These are phyloP conservation scores for Rosalia funebris DNA, from an alignment of 2,888 invertebrate genomes.

Conservation along the genomic window DNA sequence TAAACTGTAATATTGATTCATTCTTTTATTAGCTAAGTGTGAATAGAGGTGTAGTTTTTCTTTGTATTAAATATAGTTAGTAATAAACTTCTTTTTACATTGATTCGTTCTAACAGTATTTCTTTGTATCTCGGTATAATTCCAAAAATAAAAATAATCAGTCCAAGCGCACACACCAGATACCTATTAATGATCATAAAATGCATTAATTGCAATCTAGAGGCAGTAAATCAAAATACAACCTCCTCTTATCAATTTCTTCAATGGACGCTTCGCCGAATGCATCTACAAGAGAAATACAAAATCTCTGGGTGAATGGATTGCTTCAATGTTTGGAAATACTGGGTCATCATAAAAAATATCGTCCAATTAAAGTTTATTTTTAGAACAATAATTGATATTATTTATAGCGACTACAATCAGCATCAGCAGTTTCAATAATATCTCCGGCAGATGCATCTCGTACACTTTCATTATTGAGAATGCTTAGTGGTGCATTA, in stretches of 20 bases:
- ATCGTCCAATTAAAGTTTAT: constrained; percentile 18
- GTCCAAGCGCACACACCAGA: no score
- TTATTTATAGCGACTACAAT: constrained; percentile 2
- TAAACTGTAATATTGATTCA: no score
- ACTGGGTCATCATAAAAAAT: constrained; percentile 23
- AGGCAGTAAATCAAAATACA: not conserved
- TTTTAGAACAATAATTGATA: constrained; percentile 9
- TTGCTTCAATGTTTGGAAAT: constrained; percentile 1
- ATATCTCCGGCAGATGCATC: constrained; percentile 1
- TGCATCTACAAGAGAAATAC: not conserved
- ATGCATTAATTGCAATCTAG: not conserved
- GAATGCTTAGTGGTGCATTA: constrained; percentile 1
- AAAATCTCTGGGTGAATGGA: constrained; percentile 3
- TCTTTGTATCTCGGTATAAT: no score
- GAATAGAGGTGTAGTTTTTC: no score
- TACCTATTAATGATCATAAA: not conserved
- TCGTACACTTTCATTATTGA: not conserved
- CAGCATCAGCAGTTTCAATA: constrained; percentile 6
- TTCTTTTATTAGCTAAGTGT: no score
- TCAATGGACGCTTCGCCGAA: not conserved
- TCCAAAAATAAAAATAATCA: no score
- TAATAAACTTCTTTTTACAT: no score
- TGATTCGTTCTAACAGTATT: no score
- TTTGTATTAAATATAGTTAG: no score
- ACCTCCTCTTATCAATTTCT: not conserved